Evolutionary conservation across 2,797 vertebrate genomes (phyloP), one percentile per base, ranked within the genome.

Genomic region (Sphenodon punctatus): DNA sequence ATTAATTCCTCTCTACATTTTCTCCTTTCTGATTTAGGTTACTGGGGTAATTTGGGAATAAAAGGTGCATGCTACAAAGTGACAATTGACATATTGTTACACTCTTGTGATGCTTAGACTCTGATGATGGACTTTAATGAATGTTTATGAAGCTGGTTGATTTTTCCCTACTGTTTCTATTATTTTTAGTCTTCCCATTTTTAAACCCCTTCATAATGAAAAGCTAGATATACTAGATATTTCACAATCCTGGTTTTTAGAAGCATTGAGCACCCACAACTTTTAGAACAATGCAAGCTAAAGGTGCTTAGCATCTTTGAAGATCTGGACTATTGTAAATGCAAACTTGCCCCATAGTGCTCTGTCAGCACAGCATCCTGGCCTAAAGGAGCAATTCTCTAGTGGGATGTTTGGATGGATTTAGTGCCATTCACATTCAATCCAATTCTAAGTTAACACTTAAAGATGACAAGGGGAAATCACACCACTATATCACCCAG

Each of bases 21-120:
- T 94, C 89, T 77, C 81, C 75, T 91, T 94, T 93, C 91, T 94
- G 91, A 91, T 94, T 94, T 93, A 88, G 81, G 93, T 93, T 94
- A 86, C 88, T 80, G 69, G 83, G 78, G 85, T 88, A 89, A 93
- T 90, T 86, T 92, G 88, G 88, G 80, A 94, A 93, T 89, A 92
- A 92, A 93, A 90, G 58, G 77, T 81, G 88, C 88, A 91, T 86
- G 88, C 81, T 88, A 64, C 84, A 82, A 87, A 92, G 92, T 90
- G 93, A 91, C 88, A 92, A 81, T 15, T 93, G 88, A 94, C 78
- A 46, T 76, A 85, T 74, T 63, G 30, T 87, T 86, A 64, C 60
- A 83, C 58, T 70, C 64, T 61, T 56, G 55, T 42, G 60, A 85
- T 75, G 48, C 73, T 78, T 82, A 39, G 79, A 80, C 32, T 69